Evolutionary conservation across 2,113 vertebrate genomes (phyloP).

Genomic region (Dipodomys spectabilis): DNA sequence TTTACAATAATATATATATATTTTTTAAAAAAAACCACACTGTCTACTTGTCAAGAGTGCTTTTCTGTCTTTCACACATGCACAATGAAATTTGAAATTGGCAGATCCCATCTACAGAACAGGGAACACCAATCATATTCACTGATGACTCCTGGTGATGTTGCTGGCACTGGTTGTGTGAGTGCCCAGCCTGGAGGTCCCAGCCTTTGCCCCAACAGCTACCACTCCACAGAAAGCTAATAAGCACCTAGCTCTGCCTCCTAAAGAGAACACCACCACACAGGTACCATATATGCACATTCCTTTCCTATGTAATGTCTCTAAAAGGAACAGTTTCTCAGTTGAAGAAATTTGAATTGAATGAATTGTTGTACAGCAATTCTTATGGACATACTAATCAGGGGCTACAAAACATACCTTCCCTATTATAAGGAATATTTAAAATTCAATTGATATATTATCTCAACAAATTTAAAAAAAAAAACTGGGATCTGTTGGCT

Average conservation of each 20-base stretch:
- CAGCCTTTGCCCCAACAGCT: not conserved
- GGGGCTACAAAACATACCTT: not conserved
- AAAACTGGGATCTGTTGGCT: not conserved
- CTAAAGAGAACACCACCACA: not conserved
- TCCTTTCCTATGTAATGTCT: not conserved
- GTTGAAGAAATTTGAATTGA: slow-evolving; percentile 19
- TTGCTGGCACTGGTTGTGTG: not conserved
- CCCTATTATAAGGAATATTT: not conserved
- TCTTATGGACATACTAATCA: slow-evolving; percentile 6
- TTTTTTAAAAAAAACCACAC: too few species aligned
- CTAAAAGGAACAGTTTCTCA: slow-evolving; percentile 1
- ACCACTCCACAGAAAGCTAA: not conserved
- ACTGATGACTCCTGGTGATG: not conserved
- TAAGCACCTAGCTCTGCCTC: not conserved
- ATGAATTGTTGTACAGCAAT: not conserved
- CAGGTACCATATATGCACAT: not conserved
- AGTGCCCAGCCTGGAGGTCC: not conserved
- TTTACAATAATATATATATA: too few species aligned
- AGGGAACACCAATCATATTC: not conserved
- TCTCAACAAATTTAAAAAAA: not conserved
- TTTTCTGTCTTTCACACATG: not conserved
- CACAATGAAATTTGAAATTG: not conserved
- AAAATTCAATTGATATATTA: not conserved
- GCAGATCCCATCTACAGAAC: not conserved
- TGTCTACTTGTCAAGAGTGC: not conserved